Evolutionary conservation across 2,797 vertebrate species (phyloP).

Genomic region (Sparus aurata): DNA sequence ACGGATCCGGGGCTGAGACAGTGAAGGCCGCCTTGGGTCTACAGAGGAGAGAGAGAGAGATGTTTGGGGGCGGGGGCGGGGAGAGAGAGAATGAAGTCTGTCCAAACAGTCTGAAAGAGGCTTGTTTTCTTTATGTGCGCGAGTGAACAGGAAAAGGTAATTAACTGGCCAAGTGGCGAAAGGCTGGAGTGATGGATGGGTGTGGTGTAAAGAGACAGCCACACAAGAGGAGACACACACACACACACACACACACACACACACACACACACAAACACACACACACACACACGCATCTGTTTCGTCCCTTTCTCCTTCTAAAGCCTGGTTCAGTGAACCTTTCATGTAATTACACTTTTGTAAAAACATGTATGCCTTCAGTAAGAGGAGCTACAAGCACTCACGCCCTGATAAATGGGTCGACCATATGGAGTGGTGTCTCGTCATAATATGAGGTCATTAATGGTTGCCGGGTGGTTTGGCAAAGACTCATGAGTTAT

Average conservation of each 20-base stretch:
- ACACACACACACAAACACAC: not conserved
- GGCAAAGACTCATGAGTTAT: slow-evolving; percentile 50
- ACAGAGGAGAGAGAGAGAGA: slow-evolving; percentile 7
- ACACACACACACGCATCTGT: not conserved
- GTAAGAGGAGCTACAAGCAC: slow-evolving; percentile 37
- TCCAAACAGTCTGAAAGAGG: slow-evolving; percentile 83
- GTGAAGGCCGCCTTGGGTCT: slow-evolving; percentile 43
- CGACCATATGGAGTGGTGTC: slow-evolving; percentile 52
- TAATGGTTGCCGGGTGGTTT: slow-evolving; percentile 57
- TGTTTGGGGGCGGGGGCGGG: slow-evolving; percentile 18
- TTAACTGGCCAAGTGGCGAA: slow-evolving; percentile 83
- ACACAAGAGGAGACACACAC: slow-evolving; percentile 49
- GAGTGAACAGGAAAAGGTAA: slow-evolving; percentile 85
- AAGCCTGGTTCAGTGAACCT: slow-evolving; percentile 38
- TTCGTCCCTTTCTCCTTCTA: slow-evolving; percentile 33
- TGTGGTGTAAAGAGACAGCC: slow-evolving; percentile 68
- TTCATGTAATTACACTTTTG: slow-evolving; percentile 51
- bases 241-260: slow-evolving; percentile 29
- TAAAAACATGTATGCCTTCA: slow-evolving; percentile 31
- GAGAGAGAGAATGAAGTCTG: slow-evolving; percentile 69
- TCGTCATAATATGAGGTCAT: slow-evolving; percentile 56
- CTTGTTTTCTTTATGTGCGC: slow-evolving; percentile 84
- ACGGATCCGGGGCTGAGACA: slow-evolving; percentile 66
- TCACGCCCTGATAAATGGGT: slow-evolving; percentile 41
- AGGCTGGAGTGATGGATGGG: slow-evolving; percentile 81